These are phyloP conservation scores for Gerris lacustris DNA, from an alignment of 2,888 invertebrate species.

Conservation along the genomic window DNA sequence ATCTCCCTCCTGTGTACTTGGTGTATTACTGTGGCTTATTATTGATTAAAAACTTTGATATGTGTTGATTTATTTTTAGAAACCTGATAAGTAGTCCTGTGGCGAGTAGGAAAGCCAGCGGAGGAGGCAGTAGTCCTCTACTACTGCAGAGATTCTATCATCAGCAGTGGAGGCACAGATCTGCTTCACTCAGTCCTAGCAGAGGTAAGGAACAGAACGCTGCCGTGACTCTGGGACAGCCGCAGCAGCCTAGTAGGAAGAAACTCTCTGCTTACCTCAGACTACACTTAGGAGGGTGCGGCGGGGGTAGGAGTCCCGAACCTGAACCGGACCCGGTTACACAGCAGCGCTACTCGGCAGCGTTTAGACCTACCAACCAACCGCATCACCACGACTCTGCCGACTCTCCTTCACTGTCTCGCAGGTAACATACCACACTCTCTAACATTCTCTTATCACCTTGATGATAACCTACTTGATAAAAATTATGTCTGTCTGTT, in stretches of 20 bases:
- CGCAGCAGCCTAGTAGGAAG: conserved; percentile 13
- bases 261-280: conserved; percentile 21
- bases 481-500: too few relatives aligned
- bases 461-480: too few relatives aligned
- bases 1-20: too few relatives aligned
- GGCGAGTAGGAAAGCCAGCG: conserved; percentile 29
- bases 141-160: conserved; percentile 65
- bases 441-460: neutral
- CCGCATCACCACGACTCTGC: conserved; percentile 19
- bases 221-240: neutral
- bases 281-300: conserved; percentile 23
- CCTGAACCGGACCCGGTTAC: conserved; percentile 29
- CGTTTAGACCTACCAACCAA: conserved; percentile 23
- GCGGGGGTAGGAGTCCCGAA: conserved; percentile 17
- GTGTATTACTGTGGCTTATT: too few relatives aligned
- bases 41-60: too few relatives aligned
- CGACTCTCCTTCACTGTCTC: neutral
- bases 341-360: conserved; percentile 26
- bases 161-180: conserved; percentile 52
- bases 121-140: conserved; percentile 64
- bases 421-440: conserved; percentile 5
- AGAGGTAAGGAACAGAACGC: neutral
- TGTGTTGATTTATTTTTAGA: neutral
- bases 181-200: neutral
- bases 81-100: neutral